Evolutionary conservation across 1,140 invertebrate species (phyloP).

Genomic region (Magallana angulata): DNA sequence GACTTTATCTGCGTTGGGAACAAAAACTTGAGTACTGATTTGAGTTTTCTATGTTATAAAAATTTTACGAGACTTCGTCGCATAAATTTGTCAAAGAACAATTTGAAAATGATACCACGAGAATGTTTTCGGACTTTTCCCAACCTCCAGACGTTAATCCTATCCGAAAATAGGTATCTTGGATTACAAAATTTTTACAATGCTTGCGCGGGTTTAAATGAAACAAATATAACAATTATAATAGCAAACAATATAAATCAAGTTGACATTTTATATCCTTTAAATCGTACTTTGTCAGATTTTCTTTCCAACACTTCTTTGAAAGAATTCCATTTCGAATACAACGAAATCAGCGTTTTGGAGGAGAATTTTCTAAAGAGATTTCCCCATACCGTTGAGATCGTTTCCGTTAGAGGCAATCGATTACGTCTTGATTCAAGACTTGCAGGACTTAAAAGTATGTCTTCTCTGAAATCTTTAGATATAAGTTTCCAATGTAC

Average conservation of each 20-base stretch:
- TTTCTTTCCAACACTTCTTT: not conserved
- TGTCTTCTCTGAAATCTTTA: not conserved
- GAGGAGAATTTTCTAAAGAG: not conserved
- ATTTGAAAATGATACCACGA: not conserved
- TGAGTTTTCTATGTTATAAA: not conserved
- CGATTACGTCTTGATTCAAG: not conserved
- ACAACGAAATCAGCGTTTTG: not conserved
- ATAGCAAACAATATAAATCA: not conserved
- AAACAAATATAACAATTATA: not conserved
- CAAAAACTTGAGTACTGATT: not conserved
- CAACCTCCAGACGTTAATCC: not conserved
- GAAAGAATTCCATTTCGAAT: not conserved
- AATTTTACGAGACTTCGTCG: not conserved
- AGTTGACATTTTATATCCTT: not conserved
- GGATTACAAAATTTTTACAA: not conserved
- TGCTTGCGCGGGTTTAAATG: not conserved
- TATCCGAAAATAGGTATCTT: not conserved
- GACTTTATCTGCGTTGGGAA: not conserved
- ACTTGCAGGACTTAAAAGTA: not conserved
- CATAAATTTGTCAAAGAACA: not conserved
- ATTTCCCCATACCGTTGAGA: not conserved
- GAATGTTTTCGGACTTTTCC: slow-evolving; percentile 1
- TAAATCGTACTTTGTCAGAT: not conserved
- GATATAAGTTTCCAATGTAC: slow-evolving; percentile 3
- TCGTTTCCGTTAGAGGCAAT: not conserved